phyloP scores from a whole-genome alignment of 2,888 invertebrate species.

The Muschampia staudingeri region DNA sequence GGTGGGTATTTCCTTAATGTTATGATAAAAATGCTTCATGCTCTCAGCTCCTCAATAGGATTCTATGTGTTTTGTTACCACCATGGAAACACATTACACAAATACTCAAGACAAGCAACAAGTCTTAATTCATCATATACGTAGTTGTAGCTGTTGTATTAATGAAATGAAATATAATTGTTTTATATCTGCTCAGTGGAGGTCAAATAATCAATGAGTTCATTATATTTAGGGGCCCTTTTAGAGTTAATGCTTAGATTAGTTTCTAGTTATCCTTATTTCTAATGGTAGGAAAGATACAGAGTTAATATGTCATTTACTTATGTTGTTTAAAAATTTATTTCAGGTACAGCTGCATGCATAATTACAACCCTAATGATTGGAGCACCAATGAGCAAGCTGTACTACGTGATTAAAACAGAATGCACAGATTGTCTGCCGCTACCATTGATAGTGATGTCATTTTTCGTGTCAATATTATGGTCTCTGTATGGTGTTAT shows the following conservation, averaged over 20 bases:
- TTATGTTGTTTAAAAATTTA: slow-evolving; percentile 11
- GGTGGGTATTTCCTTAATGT: slow-evolving; percentile 87
- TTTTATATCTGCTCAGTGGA: too few species aligned
- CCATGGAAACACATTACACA: too few species aligned
- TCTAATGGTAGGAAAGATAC: too few species aligned
- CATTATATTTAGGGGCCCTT: too few species aligned
- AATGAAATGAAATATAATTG: too few species aligned
- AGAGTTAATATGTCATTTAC: too few species aligned
- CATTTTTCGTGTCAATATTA: slow-evolving; percentile 95
- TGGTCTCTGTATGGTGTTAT: slow-evolving; percentile 97
- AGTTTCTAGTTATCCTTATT: too few species aligned
- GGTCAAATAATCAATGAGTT: too few species aligned
- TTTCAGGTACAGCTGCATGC: slow-evolving; percentile 93
- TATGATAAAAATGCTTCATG: background rate
- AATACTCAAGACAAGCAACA: too few species aligned
- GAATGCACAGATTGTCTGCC: slow-evolving; percentile 97
- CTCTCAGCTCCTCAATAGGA: background rate
- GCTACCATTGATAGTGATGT: slow-evolving; percentile 96
- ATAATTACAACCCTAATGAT: slow-evolving; percentile 95
- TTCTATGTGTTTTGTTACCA: background rate
- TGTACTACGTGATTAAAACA: slow-evolving; percentile 95
- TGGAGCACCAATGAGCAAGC: slow-evolving; percentile 95
- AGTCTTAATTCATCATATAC: too few species aligned
- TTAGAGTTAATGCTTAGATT: too few species aligned
- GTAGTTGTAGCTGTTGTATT: too few species aligned